Evolutionary conservation across 2,797 vertebrate species (phyloP), one percentile per base, ranked within the genome.

Genomic region (Benthosema pterotum): DNA sequence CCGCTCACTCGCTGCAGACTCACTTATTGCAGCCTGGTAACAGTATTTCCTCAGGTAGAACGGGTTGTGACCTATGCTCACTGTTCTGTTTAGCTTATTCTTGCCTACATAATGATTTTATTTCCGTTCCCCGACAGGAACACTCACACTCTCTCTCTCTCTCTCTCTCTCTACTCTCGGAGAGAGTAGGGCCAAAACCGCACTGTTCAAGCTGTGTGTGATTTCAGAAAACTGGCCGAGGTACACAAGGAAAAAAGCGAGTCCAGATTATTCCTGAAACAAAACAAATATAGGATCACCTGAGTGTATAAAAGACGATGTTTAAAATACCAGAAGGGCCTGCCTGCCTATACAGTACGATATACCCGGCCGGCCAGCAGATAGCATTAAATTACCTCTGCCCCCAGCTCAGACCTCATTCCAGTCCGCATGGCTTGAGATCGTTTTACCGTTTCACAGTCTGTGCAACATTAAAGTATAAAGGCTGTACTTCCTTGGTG

Each of bases 71-170:
- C 65, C 56, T 12, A 2, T 17, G 1, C 63, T 72, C 49, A 14
- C 55, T 57, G 46, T 57, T 42, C 72, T 49, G 53, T 72, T 70
- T 18, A 51, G 16, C 16, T 32, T 65, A 32, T 59, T 71, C 62
- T 14, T 65, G 47, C 50, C 61, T 13, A 43, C 56, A 55, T 63
- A 58, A 63, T 75, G 55, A 22, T 75, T 77, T 71, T 72, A 78
- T 80, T 77, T 83, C 62, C 64, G 74, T 48, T 25, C 63, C 63
- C 60, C 75, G 71, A 78, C 69, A 70, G 45, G 32, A 74, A 43
- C 56, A 63, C 58, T 81, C 67, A 55, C 62, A 60, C 79, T 57
- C 16, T 46, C 47, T 60, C 52, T 14, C 7, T 46, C 42, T 60
- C 22, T 46, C 22, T 22, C 32, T 11, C 32, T 38, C 32, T 38